Evolutionary conservation across 2,888 invertebrate species (phyloP), one percentile per base, ranked within the genome.

Genomic region (Ariolimax columbianus): DNA sequence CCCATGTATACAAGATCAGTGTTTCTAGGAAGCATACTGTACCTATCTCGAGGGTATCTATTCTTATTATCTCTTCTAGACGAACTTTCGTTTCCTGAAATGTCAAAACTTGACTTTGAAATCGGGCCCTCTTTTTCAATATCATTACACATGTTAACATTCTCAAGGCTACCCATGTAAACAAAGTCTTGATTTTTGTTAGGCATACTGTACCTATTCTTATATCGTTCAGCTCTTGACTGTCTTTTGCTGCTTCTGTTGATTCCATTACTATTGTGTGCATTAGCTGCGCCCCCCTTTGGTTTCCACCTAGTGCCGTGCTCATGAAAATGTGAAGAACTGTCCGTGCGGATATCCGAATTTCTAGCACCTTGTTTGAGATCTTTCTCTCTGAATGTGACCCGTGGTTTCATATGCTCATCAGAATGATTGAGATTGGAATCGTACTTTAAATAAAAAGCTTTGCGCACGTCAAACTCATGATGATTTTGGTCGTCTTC

Each of bases 91-190:
- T 51, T 30, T 40, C 1, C 40, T 30, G 30, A 43, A 43, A 68
- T n/a, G 11, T 73, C 59, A 7, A 72, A 40, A 38, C 36, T 55
- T 11, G n/a, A 75, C 26, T 43, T 40, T 17, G 36, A n/a, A 14
- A 36, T 1, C 7, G n/a, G n/a, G 38, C 51, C n/a, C 19, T 63
- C 36, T 47, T 77, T 77, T 3, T 66, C 66, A 11, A 17, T 19
- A 17, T 55, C 7, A 36, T 47, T 40, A n/a, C 6, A 26, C 14
- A 77, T n/a, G 73, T 30, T 73, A 59, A 84, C 0, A 36, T 84
- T 84, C n/a, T 84, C 84, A 36, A 78, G 73, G 36, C 84, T 84
- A n/a, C 84, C 84, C 84, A 84, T 84, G 73, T 84, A 84, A 19
- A 84, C 73, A 38, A 43, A 84, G 6, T 79, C 59, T 26, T 72